These are phyloP conservation scores for Paralichthys olivaceus DNA, from an alignment of 2,113 vertebrate species.

Conservation along the genomic window DNA sequence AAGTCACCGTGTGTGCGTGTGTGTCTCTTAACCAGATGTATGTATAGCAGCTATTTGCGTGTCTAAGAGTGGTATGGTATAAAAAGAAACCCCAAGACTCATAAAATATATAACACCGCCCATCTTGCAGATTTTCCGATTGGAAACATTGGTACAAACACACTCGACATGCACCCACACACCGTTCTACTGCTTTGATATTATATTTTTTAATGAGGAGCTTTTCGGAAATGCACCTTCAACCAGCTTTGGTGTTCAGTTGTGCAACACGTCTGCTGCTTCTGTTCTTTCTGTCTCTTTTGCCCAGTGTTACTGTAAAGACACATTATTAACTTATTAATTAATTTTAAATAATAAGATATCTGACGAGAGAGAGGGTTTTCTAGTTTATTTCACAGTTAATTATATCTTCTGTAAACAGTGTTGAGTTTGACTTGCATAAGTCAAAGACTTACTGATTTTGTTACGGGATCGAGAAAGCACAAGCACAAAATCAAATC, in stretches of 20 bases:
- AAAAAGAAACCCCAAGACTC: conserved; percentile 73
- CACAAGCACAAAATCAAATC: no score
- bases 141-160: conserved; percentile 65
- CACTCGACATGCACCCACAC: conserved; percentile 23
- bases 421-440: not conserved
- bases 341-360: no score
- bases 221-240: conserved; percentile 27
- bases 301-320: not conserved
- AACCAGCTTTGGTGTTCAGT: not conserved
- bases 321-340: not conserved
- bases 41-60: conserved; percentile 67
- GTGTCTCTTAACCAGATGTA: conserved; percentile 76
- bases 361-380: no score
- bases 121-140: conserved; percentile 74
- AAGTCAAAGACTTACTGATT: no score
- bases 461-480: no score
- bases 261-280: not conserved
- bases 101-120: conserved; percentile 74
- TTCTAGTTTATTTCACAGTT: not conserved
- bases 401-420: not conserved
- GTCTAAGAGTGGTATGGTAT: conserved; percentile 63
- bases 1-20: conserved; percentile 47
- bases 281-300: conserved; percentile 1
- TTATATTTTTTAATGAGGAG: conserved; percentile 23
- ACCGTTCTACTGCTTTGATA: conserved; percentile 3